These are phyloP conservation scores for Bradypodion pumilum DNA, from an alignment of 2,797 vertebrate species.

Conservation along the genomic window DNA sequence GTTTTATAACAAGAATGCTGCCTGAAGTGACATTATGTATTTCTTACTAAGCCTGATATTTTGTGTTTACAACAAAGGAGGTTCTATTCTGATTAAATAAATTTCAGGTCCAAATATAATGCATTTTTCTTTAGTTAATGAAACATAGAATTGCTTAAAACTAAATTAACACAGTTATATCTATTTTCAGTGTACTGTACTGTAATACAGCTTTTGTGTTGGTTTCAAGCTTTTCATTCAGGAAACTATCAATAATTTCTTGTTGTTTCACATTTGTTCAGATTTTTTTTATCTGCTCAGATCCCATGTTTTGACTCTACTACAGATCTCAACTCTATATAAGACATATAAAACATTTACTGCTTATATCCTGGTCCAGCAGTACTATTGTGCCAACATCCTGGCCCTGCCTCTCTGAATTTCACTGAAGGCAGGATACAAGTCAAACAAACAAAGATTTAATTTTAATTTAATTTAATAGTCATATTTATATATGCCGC, in stretches of 20 bases:
- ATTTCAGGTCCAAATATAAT: constrained; percentile 30
- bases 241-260: neutral
- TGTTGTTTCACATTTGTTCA: neutral
- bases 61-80: neutral
- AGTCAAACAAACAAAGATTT: too few relatives aligned
- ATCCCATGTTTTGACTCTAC: neutral
- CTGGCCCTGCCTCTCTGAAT: too few relatives aligned
- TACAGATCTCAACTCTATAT: neutral
- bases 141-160: constrained; percentile 1
- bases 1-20: constrained; percentile 10
- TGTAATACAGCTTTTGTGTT: neutral
- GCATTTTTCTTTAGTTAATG: constrained; percentile 12
- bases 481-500: too few relatives aligned
- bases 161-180: neutral
- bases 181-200: constrained; percentile 38
- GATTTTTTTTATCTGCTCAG: neutral
- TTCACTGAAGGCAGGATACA: too few relatives aligned
- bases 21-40: constrained; percentile 10
- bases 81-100: constrained; percentile 4
- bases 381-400: too few relatives aligned
- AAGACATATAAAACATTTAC: neutral
- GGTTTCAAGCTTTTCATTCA: neutral
- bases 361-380: neutral
- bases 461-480: too few relatives aligned
- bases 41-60: constrained; percentile 34